Evolutionary conservation across 2,888 invertebrate genomes (phyloP), one percentile per base, ranked within the genome.

Genomic region (Acleris holmiana): DNA sequence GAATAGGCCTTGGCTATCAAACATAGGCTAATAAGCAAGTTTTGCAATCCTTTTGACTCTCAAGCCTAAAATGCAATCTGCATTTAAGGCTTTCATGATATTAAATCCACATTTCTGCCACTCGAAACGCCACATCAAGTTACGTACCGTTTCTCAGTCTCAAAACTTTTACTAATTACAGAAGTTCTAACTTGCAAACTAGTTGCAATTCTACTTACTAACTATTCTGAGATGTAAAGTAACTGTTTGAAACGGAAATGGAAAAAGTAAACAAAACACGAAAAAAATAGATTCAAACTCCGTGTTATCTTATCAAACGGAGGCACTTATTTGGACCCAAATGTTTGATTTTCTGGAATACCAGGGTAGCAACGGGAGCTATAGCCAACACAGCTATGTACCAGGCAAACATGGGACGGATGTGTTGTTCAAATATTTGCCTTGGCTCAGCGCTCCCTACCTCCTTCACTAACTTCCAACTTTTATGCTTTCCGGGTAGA

Each of bases 381-480:
- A 65, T 71, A 75, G 72, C 73, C 73, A 76, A 72, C 70, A 70
- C 67, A 71, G 73, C 71, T 73, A 76, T 75, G 77, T 82, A 80
- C 77, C 81, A 78, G 78, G 81, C 82, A 84, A 84, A 84, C 84
- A 84, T 76, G 73, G 82, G 81, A 78, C 79, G 77, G 80, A 74
- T 66, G 66, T 66, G 55, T 72, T 77, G 78, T 72, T 74, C 81
- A 84, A 85, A 85, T 83, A 84, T 84, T 84, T 83, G 71, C 67
- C 60, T 71, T 72, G 69, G 78, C 76, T 79, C 70, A 70, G 73
- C 77, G 75, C 73, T 78, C 82, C 77, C 83, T 83, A 82, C 84
- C 85, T 78, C 76, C 66, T 78, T 79, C 85, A 66, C 65, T 68
- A 71, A 73, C 74, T 72, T 75, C 75, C 72, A 76, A 77, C 76